Evolutionary conservation across 2,888 invertebrate species (phyloP), one percentile per base, ranked within the genome.

Genomic region (Ormyrus pomaceus): DNA sequence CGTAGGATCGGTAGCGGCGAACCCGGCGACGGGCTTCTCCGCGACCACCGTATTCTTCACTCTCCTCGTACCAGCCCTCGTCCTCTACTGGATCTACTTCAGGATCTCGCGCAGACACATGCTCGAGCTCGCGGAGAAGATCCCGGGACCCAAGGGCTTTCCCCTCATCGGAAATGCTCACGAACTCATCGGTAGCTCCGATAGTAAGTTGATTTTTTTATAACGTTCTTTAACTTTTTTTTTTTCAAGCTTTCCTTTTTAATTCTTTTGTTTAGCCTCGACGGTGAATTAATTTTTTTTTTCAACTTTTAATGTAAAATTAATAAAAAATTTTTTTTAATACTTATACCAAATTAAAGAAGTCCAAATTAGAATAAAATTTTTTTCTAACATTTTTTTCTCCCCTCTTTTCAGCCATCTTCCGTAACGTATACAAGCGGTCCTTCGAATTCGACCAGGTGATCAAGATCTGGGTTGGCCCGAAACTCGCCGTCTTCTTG

Each of bases 21-120:
- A 90, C 83, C 88, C 91, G 48, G 88, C 91, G 85, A 90, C 91
- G 86, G 92, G 92, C 51, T 91, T 93, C 88, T 93, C 94, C 61
- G 93, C 95, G 46, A 94, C 94, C 77, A 94, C 92, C 84, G 91
- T 95, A 81, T 95, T 96, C 88, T 94, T 95, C 85, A 92, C 94
- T 82, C 93, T 96, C n/a, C 91, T 96, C 66, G 89, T 95, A 34
- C 96, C 95, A 59, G 94, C 95, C 0, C 48, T 95, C 55, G 90
- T 94, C 4, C 92, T 96, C 69, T 95, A 94, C 93, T 94, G 94
- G 88, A 91, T 94, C 50, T 96, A 96, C 91, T 96, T 95, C 94
- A 93, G 94, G 68, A 91, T 95, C 85, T 95, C 95, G 9, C 92
- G 95, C n/a, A 92, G 94, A 58, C 94, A 94, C 86, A 86, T 96